Conservation (phyloP, 2,113 vertebrate species). For the Phodopus roborovskii region DNA sequence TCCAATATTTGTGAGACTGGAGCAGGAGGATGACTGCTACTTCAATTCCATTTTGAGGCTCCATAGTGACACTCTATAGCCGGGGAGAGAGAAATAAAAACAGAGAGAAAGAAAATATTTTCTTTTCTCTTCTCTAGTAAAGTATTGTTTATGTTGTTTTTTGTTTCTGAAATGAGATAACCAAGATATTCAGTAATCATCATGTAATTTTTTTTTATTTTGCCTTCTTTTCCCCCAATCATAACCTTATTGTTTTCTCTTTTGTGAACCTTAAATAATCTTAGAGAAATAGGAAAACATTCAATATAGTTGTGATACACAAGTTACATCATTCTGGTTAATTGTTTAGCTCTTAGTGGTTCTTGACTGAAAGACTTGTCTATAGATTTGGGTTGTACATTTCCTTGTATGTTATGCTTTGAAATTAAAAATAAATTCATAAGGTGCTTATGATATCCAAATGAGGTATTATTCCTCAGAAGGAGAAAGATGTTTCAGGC, state of each 20-base stretch:
- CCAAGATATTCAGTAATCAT: background rate
- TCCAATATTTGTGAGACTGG: background rate
- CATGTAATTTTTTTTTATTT: background rate
- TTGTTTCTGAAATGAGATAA: background rate
- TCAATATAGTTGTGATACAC: background rate
- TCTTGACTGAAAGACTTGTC: constrained; percentile 62
- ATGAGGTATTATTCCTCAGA: constrained; percentile 61
- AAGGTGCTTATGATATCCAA: constrained; percentile 65
- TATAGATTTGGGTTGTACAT: background rate
- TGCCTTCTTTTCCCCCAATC: background rate
- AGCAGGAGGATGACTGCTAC: background rate
- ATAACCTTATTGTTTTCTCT: background rate
- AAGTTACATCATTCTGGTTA: background rate
- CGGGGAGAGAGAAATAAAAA: background rate
- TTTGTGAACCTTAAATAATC: constrained; percentile 2
- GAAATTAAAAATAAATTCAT: constrained; percentile 59
- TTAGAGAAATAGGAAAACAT: constrained; percentile 10
- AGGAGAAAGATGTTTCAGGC: constrained; percentile 40
- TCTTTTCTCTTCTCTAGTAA: background rate
- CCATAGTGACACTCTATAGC: background rate
- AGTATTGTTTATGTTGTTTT: background rate
- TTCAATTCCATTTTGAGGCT: background rate
- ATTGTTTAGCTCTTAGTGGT: constrained; percentile 36
- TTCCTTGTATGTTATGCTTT: constrained; percentile 59
- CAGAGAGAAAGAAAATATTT: background rate